A percentile compares a stretch with the other conserved stretches of the same genome.
These are phyloP conservation scores for Tetrapedia diversipes DNA, from an alignment of 2,888 invertebrate genomes.

Conservation along the genomic window DNA sequence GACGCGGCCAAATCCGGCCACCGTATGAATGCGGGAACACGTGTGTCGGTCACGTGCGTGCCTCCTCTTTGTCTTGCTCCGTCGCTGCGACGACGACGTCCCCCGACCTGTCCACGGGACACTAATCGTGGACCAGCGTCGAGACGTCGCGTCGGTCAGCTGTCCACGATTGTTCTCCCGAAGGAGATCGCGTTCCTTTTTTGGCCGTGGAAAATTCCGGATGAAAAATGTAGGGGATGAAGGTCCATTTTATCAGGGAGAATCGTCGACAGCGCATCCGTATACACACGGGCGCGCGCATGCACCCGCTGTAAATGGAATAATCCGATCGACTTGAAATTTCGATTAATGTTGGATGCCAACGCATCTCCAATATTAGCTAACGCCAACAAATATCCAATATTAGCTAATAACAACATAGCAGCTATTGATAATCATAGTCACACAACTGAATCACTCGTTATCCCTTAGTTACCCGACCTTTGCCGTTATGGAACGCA, in stretches of 20 bases:
- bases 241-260: background rate
- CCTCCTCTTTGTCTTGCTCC: conserved; percentile 13
- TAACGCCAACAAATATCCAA: too few relatives aligned
- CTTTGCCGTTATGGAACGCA: too few relatives aligned
- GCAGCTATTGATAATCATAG: too few relatives aligned
- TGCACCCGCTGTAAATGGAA: too few relatives aligned
- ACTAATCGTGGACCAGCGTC: conserved; percentile 57
- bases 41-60: conserved; percentile 14
- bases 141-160: conserved; percentile 10
- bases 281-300: too few relatives aligned
- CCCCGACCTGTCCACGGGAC: conserved; percentile 55
- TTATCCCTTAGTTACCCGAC: too few relatives aligned
- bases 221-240: background rate
- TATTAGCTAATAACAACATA: too few relatives aligned
- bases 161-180: conserved; percentile 12
- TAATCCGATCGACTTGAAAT: background rate
- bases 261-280: too few relatives aligned
- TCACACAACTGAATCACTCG: too few relatives aligned
- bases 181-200: background rate
- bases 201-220: too few relatives aligned
- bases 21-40: conserved; percentile 24
- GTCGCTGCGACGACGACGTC: conserved; percentile 39
- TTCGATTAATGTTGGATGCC: conserved; percentile 37
- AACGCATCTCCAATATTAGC: too few relatives aligned
- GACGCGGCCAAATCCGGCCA: conserved; percentile 33